These are phyloP conservation scores for Halcyon leucocephala DNA, from an alignment of 2,797 vertebrate species.

Conservation along the genomic window DNA sequence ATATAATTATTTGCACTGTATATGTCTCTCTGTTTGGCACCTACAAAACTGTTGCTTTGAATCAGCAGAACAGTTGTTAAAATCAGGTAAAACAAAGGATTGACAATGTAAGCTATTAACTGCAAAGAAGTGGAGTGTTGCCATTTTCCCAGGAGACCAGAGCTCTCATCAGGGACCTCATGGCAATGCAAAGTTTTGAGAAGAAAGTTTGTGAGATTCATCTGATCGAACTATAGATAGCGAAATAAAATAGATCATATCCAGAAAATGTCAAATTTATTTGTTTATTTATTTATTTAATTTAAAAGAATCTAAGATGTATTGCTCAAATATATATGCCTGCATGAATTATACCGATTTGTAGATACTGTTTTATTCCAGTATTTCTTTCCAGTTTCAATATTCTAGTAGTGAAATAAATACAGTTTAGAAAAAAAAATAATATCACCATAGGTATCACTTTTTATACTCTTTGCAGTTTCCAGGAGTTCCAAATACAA, in stretches of 20 bases:
- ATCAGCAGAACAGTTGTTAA: not conserved
- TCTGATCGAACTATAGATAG: not conserved
- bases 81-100: not conserved
- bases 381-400: not conserved
- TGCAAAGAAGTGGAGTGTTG: not conserved
- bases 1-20: not conserved
- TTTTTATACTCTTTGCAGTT: not conserved
- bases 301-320: not conserved
- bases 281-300: not conserved
- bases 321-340: not conserved
- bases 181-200: not conserved
- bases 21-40: fast-evolving
- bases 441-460: not conserved
- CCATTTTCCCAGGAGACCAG: not conserved
- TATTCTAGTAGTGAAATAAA: not conserved
- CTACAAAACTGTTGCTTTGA: not conserved
- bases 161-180: not conserved
- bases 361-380: not conserved
- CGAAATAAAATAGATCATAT: not conserved
- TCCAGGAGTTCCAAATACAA: not conserved
- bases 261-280: not conserved
- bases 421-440: not conserved
- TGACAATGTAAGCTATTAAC: not conserved
- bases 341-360: not conserved
- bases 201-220: not conserved